These are phyloP conservation scores for Alouatta palliata DNA, from an alignment of 2,113 vertebrate genomes.

Conservation along the genomic window DNA sequence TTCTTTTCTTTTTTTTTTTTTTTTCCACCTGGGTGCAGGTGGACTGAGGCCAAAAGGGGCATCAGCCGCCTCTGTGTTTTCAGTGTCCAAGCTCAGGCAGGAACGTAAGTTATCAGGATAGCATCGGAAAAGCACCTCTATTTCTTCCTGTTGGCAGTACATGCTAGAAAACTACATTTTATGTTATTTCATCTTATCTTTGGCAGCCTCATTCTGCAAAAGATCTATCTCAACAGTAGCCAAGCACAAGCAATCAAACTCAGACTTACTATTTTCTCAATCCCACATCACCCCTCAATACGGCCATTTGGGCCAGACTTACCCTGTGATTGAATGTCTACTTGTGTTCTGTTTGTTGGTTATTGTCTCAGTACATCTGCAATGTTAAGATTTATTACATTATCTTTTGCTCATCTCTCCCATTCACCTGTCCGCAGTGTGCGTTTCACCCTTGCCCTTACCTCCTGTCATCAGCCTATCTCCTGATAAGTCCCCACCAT, in stretches of 20 bases:
- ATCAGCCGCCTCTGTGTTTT: background rate
- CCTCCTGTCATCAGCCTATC: background rate
- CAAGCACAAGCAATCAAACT: background rate
- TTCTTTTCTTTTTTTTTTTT: background rate
- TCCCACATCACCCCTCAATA: background rate
- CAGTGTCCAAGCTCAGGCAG: background rate
- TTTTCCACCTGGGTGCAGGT: too few relatives aligned
- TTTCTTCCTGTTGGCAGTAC: background rate
- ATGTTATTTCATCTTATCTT: conserved; percentile 11
- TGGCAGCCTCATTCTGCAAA: background rate
- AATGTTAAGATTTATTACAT: background rate
- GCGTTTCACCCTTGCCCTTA: background rate
- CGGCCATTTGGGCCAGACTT: background rate
- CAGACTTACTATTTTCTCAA: background rate
- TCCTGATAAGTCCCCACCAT: background rate
- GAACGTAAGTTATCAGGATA: background rate
- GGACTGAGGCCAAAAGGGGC: too few relatives aligned
- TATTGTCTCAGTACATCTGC: background rate
- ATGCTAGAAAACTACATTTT: background rate
- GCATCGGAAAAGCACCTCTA: background rate
- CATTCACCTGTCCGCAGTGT: background rate
- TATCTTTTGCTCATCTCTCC: background rate
- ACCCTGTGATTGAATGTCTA: background rate
- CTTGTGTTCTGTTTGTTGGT: background rate
- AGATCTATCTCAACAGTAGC: background rate